These are phyloP conservation scores for Muscina levida DNA, from an alignment of 2,888 invertebrate genomes.

Conservation along the genomic window DNA sequence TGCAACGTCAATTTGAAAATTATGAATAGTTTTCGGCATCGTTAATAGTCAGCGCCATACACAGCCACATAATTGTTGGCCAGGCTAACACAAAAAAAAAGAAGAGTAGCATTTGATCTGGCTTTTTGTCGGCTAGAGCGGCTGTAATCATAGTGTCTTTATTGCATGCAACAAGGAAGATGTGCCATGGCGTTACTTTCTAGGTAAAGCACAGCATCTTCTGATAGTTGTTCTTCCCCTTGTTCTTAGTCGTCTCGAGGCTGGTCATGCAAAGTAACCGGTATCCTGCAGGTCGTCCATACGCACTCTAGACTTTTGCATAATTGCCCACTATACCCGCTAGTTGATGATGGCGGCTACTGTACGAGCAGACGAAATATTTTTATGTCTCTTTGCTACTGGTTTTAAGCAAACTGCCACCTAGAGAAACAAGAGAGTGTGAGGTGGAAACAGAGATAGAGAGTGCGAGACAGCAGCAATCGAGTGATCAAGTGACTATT, in stretches of 20 bases:
- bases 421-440: too few species aligned
- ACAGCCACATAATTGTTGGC: constrained; percentile 42
- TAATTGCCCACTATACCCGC: constrained; percentile 41
- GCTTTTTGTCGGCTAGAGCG: neutral
- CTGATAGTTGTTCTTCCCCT: neutral
- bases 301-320: constrained; percentile 43
- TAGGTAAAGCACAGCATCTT: neutral
- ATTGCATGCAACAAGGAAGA: neutral
- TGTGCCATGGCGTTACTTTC: constrained; percentile 9
- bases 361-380: constrained; percentile 31
- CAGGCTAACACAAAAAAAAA: too few species aligned
- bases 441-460: too few species aligned
- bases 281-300: constrained; percentile 14
- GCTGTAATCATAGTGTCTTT: constrained; percentile 42
- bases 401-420: constrained; percentile 28
- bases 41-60: constrained; percentile 46
- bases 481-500: too few species aligned
- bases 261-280: constrained; percentile 12
- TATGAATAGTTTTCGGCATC: constrained; percentile 62
- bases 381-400: constrained; percentile 29
- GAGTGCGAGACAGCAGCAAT: too few species aligned
- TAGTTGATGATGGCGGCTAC: constrained; percentile 4
- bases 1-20: constrained; percentile 58
- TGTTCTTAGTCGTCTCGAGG: constrained; percentile 18
- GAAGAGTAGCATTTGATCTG: neutral